Conservation (phyloP, 2,113 vertebrate species). For the Antigone vipio region DNA sequence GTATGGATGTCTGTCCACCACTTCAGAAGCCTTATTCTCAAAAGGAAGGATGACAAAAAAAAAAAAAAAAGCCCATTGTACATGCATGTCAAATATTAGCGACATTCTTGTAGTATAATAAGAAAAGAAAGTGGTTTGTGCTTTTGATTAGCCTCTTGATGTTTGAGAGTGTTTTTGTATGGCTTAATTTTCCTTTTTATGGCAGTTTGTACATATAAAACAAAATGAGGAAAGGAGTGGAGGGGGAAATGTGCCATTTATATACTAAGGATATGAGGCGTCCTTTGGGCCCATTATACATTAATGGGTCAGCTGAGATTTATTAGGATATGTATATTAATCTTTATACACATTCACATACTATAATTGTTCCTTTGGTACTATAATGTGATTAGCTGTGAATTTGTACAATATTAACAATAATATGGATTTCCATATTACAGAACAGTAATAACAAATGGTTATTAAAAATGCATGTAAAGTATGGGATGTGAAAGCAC, state of each 20-base stretch:
- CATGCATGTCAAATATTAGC: slow-evolving; percentile 49
- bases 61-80: neutral
- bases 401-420: slow-evolving; percentile 76
- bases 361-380: slow-evolving; percentile 73
- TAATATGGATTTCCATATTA: slow-evolving; percentile 62
- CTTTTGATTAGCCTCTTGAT: slow-evolving; percentile 75
- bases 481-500: slow-evolving; percentile 8
- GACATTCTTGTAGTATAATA: slow-evolving; percentile 52
- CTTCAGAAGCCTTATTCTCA: neutral
- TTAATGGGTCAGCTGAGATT: slow-evolving; percentile 79
- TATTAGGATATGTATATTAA: slow-evolving; percentile 78
- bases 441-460: slow-evolving; percentile 59
- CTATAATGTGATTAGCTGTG: slow-evolving; percentile 75
- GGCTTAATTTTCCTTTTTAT: slow-evolving; percentile 79
- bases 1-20: neutral
- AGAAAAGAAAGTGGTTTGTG: slow-evolving; percentile 63
- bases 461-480: slow-evolving; percentile 72
- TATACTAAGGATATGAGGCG: slow-evolving; percentile 68
- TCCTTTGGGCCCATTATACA: slow-evolving; percentile 75
- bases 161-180: slow-evolving; percentile 61
- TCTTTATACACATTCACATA: slow-evolving; percentile 74
- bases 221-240: slow-evolving; percentile 50
- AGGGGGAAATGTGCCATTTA: slow-evolving; percentile 64
- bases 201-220: slow-evolving; percentile 61
- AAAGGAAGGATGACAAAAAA: neutral